Evolutionary conservation across 2,797 vertebrate species (phyloP), one percentile per base, ranked within the genome.

Genomic region (Characodon lateralis): DNA sequence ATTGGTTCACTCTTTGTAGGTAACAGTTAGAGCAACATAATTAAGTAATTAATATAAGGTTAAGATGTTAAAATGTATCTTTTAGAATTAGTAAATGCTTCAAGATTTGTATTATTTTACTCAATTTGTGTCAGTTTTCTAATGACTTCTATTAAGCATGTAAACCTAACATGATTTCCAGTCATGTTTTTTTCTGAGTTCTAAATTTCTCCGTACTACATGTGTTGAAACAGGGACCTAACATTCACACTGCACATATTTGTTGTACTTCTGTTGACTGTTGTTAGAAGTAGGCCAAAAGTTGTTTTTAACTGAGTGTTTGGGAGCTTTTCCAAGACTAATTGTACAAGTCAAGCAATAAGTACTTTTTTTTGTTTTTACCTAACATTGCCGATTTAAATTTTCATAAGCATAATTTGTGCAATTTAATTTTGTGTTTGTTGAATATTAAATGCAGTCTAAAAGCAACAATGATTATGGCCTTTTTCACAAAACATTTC

Each of bases 1-100:
- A 73, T 85, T 59, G 71, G 48, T 74, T 51, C 18, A 65, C 31
- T 24, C 20, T 65, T 59, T 28, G 39, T 71, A 2, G 26, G 9
- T 53, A 46, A 28, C 22, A 14, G 6, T 41, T 46, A 16, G 7
- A n/a, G 14, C 5, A 24, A 43, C 18, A 22, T 12, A 41, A 24
- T 24, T 41, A 66, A 41, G 2, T 7, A 43, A 16, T n/a, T 6
- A 69, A 46, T 10, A 43, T n/a, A 8, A n/a, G 10, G 24, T n/a
- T 69, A 46, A 14, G 24, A 46, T 46, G 24, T 14, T 26, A 41
- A 22, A 3, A 66, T 39, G 35, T 35, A 35, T 65, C 31, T 22
- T 65, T 39, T 10, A 35, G 35, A 14, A 43, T 43, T 16, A 66
- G 63, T 43, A 66, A 66, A 6, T 65, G 20, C 1, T 22, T 65